These are phyloP conservation scores for Melanchra persicariae DNA, from an alignment of 2,888 invertebrate species.

Conservation along the genomic window DNA sequence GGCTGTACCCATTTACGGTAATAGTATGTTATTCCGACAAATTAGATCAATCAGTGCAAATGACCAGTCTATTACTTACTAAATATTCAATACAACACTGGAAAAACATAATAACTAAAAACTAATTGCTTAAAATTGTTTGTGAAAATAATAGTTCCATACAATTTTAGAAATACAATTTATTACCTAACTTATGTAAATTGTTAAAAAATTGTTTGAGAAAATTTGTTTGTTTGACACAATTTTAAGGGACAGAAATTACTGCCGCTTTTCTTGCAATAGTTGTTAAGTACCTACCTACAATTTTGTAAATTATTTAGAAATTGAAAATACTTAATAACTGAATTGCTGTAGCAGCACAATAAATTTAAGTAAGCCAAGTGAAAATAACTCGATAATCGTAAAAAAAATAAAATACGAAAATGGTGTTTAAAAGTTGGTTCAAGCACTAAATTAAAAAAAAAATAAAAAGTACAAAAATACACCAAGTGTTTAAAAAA, in stretches of 20 bases:
- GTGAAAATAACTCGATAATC: too few relatives aligned
- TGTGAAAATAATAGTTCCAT: not conserved
- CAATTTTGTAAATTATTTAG: not conserved
- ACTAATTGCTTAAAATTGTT: not conserved
- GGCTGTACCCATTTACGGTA: constrained; percentile 3
- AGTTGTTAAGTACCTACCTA: not conserved
- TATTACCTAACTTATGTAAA: too few relatives aligned
- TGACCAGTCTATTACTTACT: not conserved
- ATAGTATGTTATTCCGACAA: constrained; percentile 34
- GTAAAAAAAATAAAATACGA: too few relatives aligned
- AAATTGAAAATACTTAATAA: not conserved
- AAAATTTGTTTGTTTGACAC: not conserved
- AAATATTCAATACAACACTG: constrained; percentile 3
- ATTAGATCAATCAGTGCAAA: constrained; percentile 37
- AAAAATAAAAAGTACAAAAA: too few relatives aligned
- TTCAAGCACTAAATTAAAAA: too few relatives aligned
- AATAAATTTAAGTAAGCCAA: too few relatives aligned
- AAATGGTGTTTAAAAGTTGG: too few relatives aligned
- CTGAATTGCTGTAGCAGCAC: not conserved
- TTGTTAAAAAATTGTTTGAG: not conserved
- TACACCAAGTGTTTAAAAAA: too few relatives aligned
- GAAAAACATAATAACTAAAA: not conserved
- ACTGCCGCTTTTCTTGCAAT: not conserved
- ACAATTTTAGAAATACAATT: not conserved
- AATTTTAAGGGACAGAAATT: not conserved